Evolutionary conservation across 2,113 vertebrate species (phyloP).

Genomic region (Parus major): DNA sequence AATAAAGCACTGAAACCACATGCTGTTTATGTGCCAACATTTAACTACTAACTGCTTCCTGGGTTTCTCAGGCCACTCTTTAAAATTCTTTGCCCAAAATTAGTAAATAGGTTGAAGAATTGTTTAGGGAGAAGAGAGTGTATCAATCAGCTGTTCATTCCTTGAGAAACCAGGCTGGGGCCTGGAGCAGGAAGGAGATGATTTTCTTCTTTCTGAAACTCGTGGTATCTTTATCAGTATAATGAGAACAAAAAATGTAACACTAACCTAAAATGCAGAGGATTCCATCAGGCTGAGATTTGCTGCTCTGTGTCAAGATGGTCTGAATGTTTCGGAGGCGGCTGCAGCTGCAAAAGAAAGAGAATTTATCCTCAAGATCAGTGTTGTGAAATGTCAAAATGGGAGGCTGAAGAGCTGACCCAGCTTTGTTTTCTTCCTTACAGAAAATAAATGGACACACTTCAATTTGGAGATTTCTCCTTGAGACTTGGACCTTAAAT

Average conservation of each 20-base stretch:
- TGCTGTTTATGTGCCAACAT: not conserved
- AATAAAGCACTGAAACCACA: not conserved
- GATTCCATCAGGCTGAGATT: conserved; percentile 86
- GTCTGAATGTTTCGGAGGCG: conserved; percentile 89
- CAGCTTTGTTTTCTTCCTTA: not conserved
- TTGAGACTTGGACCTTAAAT: not conserved
- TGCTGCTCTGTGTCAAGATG: conserved; percentile 81
- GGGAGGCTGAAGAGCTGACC: not conserved
- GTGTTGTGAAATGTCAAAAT: not conserved
- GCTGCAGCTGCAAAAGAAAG: conserved; percentile 81
- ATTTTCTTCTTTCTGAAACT: not conserved
- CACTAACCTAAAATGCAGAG: conserved; percentile 90
- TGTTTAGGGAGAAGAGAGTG: not conserved
- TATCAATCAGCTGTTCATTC: not conserved
- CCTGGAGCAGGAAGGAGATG: not conserved
- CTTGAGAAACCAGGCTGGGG: not conserved
- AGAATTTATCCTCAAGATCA: not conserved
- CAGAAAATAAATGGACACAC: not conserved
- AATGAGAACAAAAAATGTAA: not conserved
- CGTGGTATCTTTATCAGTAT: not conserved
- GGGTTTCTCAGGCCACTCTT: not conserved
- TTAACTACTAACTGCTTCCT: not conserved
- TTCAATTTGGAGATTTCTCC: not conserved
- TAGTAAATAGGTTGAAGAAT: not conserved
- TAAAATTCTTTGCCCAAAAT: not conserved